These are phyloP conservation scores for Burhinus bistriatus DNA, from an alignment of 2,113 vertebrate genomes.

Conservation along the genomic window DNA sequence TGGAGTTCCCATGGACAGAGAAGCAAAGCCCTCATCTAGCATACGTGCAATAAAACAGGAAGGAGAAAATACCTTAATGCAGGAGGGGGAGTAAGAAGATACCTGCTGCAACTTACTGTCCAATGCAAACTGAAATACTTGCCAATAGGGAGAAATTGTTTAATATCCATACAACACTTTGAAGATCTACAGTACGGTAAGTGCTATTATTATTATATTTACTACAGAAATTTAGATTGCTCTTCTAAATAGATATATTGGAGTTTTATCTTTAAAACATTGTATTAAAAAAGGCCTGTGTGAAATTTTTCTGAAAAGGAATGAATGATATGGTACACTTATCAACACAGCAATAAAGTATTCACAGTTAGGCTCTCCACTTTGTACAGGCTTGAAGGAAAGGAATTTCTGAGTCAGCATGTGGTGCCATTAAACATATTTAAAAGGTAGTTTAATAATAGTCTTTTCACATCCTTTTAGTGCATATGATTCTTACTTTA, in stretches of 20 bases:
- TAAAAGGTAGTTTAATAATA: constrained; percentile 49
- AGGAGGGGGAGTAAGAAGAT: not conserved
- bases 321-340: not conserved
- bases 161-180: not conserved
- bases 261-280: not conserved
- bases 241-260: not conserved
- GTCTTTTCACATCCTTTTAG: constrained; percentile 28
- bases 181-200: not conserved
- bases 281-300: not conserved
- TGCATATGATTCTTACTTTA: not conserved
- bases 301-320: not conserved
- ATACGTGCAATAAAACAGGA: not conserved
- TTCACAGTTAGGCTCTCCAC: not conserved
- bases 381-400: not conserved
- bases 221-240: not conserved
- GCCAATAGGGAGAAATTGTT: not conserved
- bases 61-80: not conserved
- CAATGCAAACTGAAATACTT: not conserved
- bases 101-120: not conserved
- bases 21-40: not conserved
- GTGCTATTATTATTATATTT: not conserved
- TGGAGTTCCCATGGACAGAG: not conserved
- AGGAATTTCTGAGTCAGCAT: constrained; percentile 13
- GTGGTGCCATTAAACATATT: constrained; percentile 9
- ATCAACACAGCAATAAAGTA: not conserved